Evolutionary conservation across 1,140 invertebrate species (phyloP).

Genomic region (Pachypeltis micranthus): DNA sequence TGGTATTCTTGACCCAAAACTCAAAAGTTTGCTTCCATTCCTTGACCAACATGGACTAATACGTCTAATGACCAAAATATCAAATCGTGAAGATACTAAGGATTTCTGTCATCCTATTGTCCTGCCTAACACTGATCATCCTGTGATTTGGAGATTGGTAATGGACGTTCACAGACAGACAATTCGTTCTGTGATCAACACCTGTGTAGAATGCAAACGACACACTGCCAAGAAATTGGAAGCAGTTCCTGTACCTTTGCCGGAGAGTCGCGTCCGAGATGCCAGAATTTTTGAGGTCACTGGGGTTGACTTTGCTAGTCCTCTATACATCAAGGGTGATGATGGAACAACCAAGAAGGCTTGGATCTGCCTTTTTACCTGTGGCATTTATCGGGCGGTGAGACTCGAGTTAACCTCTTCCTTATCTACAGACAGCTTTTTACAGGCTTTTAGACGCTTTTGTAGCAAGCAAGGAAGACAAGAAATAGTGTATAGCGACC

Average conservation of each 20-base stretch:
- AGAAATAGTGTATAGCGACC: conserved; percentile 33
- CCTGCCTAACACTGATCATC: no score
- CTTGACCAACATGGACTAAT: no score
- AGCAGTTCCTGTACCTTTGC: background rate
- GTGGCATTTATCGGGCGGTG: background rate
- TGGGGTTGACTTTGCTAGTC: background rate
- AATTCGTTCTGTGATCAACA: background rate
- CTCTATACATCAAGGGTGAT: background rate
- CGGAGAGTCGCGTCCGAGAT: background rate
- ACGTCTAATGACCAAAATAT: no score
- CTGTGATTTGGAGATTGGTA: background rate
- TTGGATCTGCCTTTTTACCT: background rate
- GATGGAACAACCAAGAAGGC: no score
- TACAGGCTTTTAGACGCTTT: background rate
- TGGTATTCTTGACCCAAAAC: no score
- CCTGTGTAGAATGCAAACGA: background rate
- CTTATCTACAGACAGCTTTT: background rate
- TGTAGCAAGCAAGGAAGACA: background rate
- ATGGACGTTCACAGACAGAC: background rate
- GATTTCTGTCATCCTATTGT: no score
- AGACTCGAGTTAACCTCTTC: background rate
- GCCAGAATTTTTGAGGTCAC: background rate
- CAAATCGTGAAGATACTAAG: no score
- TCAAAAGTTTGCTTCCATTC: no score
- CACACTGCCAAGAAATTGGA: background rate